phyloP scores from a whole-genome alignment of 2,888 invertebrate genomes.

The Cryptocephalus moraei region DNA sequence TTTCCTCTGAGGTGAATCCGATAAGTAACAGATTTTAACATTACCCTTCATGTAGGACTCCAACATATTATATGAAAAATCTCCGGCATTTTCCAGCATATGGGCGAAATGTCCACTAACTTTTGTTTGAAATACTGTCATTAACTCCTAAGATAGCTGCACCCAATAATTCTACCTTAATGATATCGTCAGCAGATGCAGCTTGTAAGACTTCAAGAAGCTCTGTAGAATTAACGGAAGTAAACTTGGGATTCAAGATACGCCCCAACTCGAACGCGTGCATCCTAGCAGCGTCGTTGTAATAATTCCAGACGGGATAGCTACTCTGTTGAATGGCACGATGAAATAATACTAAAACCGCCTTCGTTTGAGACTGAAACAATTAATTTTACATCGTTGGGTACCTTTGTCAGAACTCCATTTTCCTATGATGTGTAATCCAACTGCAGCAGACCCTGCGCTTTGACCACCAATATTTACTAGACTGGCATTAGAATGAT shows the following conservation, averaged over 20 bases:
- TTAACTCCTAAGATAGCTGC: background rate
- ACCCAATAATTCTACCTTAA: constrained; percentile 1
- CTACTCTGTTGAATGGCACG: constrained; percentile 10
- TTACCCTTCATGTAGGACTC: background rate
- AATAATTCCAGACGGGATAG: constrained; percentile 5
- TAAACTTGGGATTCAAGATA: constrained; percentile 1
- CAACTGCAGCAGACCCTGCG: constrained; percentile 4
- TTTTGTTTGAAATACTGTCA: background rate
- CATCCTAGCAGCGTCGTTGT: constrained; percentile 4
- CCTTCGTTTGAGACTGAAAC: background rate
- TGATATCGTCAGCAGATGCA: constrained; percentile 1
- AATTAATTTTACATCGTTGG: background rate
- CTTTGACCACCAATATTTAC: constrained; percentile 7
- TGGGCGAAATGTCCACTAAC: background rate
- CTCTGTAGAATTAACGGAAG: constrained; percentile 3
- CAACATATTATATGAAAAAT: background rate
- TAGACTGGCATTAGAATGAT: constrained; percentile 4
- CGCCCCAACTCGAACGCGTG: constrained; percentile 7
- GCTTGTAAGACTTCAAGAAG: constrained; percentile 1
- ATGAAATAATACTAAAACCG: constrained; percentile 7
- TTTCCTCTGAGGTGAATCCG: background rate
- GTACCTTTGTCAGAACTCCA: background rate
- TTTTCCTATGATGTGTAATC: constrained; percentile 4
- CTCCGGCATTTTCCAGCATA: background rate
- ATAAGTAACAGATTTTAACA: background rate